A percentile compares a stretch with the other conserved stretches of the same genome.
Conservation (phyloP, 2,113 vertebrate genomes). For the Arvicanthis niloticus region DNA sequence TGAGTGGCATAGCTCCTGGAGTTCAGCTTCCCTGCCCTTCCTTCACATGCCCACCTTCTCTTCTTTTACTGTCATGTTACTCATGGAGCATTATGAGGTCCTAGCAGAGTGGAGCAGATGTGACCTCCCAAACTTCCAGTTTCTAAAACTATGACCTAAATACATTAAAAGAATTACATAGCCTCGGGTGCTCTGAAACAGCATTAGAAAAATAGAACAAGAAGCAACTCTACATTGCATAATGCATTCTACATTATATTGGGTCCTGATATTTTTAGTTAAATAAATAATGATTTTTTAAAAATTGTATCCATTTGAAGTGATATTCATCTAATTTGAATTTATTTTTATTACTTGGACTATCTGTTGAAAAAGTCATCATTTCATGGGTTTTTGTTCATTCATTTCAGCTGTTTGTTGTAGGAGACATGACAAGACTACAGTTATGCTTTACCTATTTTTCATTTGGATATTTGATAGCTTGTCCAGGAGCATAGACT, state of each 20-base stretch:
- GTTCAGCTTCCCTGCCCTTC: background rate
- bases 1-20: background rate
- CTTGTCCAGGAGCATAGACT: background rate
- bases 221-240: background rate
- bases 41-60: background rate
- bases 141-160: background rate
- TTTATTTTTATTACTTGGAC: constrained; percentile 14
- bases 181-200: background rate
- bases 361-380: background rate
- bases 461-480: background rate
- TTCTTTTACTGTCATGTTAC: background rate
- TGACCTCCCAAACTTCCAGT: background rate
- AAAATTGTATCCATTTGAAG: constrained; percentile 46
- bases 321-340: constrained; percentile 44
- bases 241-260: background rate
- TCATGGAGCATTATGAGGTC: too few relatives aligned
- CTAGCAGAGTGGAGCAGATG: background rate
- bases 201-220: background rate
- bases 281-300: background rate
- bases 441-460: background rate
- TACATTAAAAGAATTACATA: background rate
- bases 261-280: background rate
- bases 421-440: constrained; percentile 16
- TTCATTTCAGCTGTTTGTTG: background rate
- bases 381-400: background rate